Evolutionary conservation across 2,888 invertebrate genomes (phyloP).

Genomic region (Glaucopsyche alexis): DNA sequence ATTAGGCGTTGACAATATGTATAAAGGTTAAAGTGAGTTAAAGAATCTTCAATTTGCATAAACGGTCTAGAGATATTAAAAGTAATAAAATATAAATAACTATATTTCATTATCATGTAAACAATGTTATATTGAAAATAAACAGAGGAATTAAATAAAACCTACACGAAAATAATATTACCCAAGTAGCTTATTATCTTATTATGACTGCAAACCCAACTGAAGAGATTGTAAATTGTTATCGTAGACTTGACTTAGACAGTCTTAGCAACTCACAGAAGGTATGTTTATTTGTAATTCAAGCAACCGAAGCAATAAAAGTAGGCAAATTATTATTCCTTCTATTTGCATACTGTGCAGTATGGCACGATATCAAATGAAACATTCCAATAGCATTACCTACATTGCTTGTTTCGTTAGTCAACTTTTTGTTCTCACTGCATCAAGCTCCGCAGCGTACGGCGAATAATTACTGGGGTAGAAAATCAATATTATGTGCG

Average conservation of each 20-base stretch:
- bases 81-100: too few species aligned
- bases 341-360: slow-evolving; percentile 59
- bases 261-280: slow-evolving; percentile 26
- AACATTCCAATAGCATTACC: slow-evolving; percentile 49
- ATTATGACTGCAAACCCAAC: background rate
- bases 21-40: too few species aligned
- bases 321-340: slow-evolving; percentile 58
- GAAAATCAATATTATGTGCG: slow-evolving; percentile 33
- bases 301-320: slow-evolving; percentile 51
- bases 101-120: too few species aligned
- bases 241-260: slow-evolving; percentile 4
- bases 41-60: too few species aligned
- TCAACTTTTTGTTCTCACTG: slow-evolving; percentile 52
- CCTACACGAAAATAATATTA: background rate
- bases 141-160: background rate
- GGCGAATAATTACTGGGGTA: slow-evolving; percentile 35
- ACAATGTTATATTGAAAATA: background rate
- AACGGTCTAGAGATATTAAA: too few species aligned
- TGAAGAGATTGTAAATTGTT: slow-evolving; percentile 1
- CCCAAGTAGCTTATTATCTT: slow-evolving; percentile 1
- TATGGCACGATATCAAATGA: slow-evolving; percentile 47
- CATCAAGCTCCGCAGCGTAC: slow-evolving; percentile 54
- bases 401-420: slow-evolving; percentile 60
- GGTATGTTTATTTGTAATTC: slow-evolving; percentile 28
- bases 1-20: too few species aligned